Conservation (phyloP, 2,797 vertebrate genomes). For the Avahi laniger region DNA sequence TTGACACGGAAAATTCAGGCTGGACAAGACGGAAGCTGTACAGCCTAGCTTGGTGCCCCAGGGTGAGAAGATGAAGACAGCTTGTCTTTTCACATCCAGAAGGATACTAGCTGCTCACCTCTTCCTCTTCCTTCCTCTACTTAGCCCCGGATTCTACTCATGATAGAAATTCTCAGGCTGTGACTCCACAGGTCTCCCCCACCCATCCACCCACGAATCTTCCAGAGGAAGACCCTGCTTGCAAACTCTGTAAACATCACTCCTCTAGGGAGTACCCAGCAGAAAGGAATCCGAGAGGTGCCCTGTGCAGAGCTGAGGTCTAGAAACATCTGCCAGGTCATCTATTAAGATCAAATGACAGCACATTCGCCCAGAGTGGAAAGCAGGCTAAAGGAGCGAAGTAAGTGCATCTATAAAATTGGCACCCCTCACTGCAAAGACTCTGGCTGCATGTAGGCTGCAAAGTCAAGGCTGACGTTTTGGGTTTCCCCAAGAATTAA, state of each 20-base stretch:
- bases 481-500: background rate
- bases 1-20: background rate
- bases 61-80: background rate
- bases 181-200: background rate
- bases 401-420: background rate
- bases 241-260: background rate
- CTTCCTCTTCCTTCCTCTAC: background rate
- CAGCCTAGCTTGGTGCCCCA: background rate
- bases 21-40: background rate
- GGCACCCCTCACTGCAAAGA: background rate
- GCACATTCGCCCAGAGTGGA: constrained; percentile 36
- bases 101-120: background rate
- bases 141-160: background rate
- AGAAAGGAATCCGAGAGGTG: background rate
- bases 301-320: background rate
- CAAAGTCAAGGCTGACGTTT: background rate
- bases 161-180: background rate
- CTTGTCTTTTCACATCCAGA: background rate
- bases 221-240: background rate
- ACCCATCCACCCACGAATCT: background rate
- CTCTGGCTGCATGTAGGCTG: background rate
- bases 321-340: constrained; percentile 25
- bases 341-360: constrained; percentile 52
- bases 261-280: background rate
- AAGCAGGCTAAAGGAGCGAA: constrained; percentile 51